Evolutionary conservation across 2,113 vertebrate genomes (phyloP), one percentile per base, ranked within the genome.

Genomic region (Phyllopteryx taeniolatus): DNA sequence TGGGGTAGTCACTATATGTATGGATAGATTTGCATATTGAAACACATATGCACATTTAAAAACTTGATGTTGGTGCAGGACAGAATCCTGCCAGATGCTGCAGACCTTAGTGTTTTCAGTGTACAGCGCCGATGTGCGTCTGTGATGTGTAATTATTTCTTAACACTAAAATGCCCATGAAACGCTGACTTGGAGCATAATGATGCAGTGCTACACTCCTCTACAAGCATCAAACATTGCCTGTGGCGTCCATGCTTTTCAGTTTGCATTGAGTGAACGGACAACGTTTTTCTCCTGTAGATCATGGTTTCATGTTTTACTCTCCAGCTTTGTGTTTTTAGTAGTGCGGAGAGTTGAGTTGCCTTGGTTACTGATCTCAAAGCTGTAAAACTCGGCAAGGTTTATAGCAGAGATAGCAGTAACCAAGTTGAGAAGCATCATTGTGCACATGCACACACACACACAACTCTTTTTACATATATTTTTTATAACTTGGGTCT

Each of bases 301-400:
- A 39, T 42, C 65, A 31, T 11, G 0, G 11, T 10, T 10, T 72
- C 39, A 8, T 67, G 19, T 15, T 63, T 74, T 71, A 72, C 62
- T 67, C 20, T 76, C 65, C 12, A 93, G 96, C 95, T 94, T 92
- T 60, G 77, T 93, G 74, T 88, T 91, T 80, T 93, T 92, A 88
- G 63, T 2, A 1, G 88, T 95, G 72, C 95, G 97, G 76, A 68
- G 91, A 73, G 54, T 93, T 31, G 7, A 96, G 0, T 92, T 81
- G 2, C 82, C 83, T 20, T 93, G 73, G 71, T 92, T 94, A 6
- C 93, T 92, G 69, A 96, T 96, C 87, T 94, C 94, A 72, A 98
- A 94, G 84, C 97, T 98, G 87, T 95, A 96, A 39, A 62, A 97
- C 93, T 84, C 94, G 96, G 22, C 22, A 31, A 56, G 22, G 56